phyloP scores from a whole-genome alignment of 1,140 invertebrate genomes.

The Onthophagus taurus region DNA sequence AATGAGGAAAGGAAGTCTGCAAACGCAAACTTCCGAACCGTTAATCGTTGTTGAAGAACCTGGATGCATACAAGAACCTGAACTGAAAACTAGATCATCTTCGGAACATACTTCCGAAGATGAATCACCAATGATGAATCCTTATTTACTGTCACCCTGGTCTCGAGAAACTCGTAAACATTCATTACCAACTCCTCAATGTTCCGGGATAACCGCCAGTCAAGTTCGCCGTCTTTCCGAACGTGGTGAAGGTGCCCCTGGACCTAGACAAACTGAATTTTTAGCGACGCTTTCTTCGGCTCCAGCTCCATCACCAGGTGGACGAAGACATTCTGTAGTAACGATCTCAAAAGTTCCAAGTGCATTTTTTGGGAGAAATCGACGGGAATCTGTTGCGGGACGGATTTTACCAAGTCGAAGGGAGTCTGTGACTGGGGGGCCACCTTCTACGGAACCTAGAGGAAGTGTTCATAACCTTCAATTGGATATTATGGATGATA shows the following conservation, averaged over 20 bases:
- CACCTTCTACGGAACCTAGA: constrained; percentile 54
- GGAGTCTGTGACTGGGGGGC: constrained; percentile 44
- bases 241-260: constrained; percentile 57
- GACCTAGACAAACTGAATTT: constrained; percentile 64
- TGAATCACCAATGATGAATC: constrained; percentile 63
- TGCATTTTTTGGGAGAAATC: constrained; percentile 60
- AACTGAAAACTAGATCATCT: constrained; percentile 42
- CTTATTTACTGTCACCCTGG: constrained; percentile 70
- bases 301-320: constrained; percentile 56
- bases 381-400: constrained; percentile 64
- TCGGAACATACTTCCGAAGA: constrained; percentile 54
- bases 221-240: constrained; percentile 72
- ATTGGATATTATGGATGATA: constrained; percentile 79
- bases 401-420: constrained; percentile 39
- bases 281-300: constrained; percentile 67
- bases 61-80: constrained; percentile 49
- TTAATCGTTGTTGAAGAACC: constrained; percentile 74
- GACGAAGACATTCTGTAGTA: constrained; percentile 70
- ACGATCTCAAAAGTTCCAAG: constrained; percentile 70
- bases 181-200: constrained; percentile 70
- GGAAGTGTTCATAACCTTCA: constrained; percentile 73
- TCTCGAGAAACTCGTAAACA: constrained; percentile 59
- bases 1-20: constrained; percentile 28
- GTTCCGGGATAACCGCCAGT: constrained; percentile 72
- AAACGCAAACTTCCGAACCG: constrained; percentile 50